A percentile compares a stretch with the other conserved stretches of the same genome.
These are phyloP conservation scores for Perithous albicinctus DNA, from an alignment of 2,888 invertebrate genomes.

Conservation along the genomic window DNA sequence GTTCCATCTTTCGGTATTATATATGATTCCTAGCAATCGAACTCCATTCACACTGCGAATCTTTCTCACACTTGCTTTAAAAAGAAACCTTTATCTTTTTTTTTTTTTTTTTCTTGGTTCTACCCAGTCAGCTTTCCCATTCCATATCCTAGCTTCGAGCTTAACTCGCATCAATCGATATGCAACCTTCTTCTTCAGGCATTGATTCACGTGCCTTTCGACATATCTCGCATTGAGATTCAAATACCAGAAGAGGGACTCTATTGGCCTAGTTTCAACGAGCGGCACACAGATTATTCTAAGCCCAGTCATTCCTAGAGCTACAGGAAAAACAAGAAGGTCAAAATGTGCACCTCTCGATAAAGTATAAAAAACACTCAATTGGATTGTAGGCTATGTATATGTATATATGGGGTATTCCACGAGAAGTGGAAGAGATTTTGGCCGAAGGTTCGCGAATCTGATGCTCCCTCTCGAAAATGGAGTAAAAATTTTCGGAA, in stretches of 20 bases:
- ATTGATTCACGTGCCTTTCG: background rate
- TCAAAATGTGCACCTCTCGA: no score
- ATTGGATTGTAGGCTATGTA: no score
- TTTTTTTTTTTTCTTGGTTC: slow-evolving; percentile 6
- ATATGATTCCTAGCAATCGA: slow-evolving; percentile 70
- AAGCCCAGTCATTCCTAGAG: no score
- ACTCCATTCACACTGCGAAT: slow-evolving; percentile 71
- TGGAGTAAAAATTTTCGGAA: no score
- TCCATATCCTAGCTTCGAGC: background rate
- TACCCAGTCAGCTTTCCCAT: no score
- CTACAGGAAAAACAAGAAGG: no score
- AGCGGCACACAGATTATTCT: background rate
- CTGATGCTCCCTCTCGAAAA: no score
- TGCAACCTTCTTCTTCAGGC: background rate
- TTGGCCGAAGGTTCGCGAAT: no score
- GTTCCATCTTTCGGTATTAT: slow-evolving; percentile 42
- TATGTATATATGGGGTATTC: no score
- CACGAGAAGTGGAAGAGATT: no score
- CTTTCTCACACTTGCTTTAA: slow-evolving; percentile 14
- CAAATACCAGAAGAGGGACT: background rate
- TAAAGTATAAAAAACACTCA: no score
- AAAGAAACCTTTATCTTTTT: background rate
- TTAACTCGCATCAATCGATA: slow-evolving; percentile 22
- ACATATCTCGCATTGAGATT: no score
- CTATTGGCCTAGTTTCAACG: background rate